These are phyloP conservation scores for Drosophila varians DNA, from an alignment of 1,140 invertebrate genomes.

Conservation along the genomic window DNA sequence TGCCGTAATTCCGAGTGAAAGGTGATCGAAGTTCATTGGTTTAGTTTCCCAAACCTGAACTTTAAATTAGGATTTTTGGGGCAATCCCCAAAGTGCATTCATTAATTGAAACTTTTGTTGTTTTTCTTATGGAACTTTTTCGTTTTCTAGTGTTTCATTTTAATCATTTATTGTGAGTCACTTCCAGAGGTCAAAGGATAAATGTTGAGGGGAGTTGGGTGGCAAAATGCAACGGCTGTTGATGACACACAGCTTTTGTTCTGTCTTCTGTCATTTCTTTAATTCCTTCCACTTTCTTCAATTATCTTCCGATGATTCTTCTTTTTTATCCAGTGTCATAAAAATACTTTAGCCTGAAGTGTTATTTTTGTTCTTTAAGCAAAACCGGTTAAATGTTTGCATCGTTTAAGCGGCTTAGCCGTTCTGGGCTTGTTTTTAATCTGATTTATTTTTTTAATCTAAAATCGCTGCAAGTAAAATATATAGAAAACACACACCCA, in stretches of 20 bases:
- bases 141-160: not conserved
- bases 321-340: not conserved
- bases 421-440: slow-evolving; percentile 4
- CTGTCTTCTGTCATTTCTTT: not conserved
- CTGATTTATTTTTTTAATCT: slow-evolving; percentile 11
- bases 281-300: not conserved
- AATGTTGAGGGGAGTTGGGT: not conserved
- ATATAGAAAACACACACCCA: slow-evolving; percentile 20
- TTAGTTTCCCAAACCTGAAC: not conserved
- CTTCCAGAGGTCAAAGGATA: slow-evolving; percentile 3
- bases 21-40: slow-evolving; percentile 34
- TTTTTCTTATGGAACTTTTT: not conserved
- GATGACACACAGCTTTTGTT: slow-evolving; percentile 5
- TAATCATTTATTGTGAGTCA: slow-evolving; percentile 66
- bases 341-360: not conserved
- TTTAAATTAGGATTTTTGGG: not conserved
- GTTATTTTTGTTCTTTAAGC: slow-evolving; percentile 18
- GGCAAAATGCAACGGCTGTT: slow-evolving; percentile 18
- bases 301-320: slow-evolving; percentile 9
- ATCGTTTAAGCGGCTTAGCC: not conserved
- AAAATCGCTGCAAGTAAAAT: slow-evolving; percentile 47
- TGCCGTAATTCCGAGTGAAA: not conserved
- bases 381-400: not conserved
- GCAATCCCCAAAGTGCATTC: no score
- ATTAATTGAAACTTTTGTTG: no score